These are phyloP conservation scores for Lithobates sylvaticus DNA, from an alignment of 2,797 vertebrate species.

Conservation along the genomic window DNA sequence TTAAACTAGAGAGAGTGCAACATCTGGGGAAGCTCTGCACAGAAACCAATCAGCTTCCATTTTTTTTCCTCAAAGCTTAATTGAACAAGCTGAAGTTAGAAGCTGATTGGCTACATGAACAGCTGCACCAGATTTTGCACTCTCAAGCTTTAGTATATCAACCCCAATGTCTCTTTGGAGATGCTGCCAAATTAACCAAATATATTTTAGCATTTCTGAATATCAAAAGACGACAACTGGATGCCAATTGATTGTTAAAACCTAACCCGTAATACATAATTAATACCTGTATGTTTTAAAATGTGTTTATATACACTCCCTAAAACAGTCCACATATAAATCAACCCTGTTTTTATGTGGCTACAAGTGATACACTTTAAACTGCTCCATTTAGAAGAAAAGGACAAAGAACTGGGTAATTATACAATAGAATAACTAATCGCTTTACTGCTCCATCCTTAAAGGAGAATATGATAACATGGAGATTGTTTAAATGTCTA, in stretches of 20 bases:
- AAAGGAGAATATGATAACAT: neutral
- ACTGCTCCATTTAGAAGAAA: neutral
- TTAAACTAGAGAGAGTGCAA: too few species aligned
- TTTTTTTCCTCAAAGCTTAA: too few species aligned
- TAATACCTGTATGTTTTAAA: too few species aligned
- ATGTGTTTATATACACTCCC: too few species aligned
- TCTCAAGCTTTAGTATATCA: too few species aligned
- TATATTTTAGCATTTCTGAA: neutral
- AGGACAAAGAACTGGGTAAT: neutral
- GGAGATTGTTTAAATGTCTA: constrained; percentile 26
- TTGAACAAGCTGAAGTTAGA: too few species aligned
- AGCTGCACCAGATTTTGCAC: too few species aligned
- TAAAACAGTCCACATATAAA: neutral
- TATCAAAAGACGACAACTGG: neutral
- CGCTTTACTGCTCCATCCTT: neutral
- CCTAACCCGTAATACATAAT: neutral
- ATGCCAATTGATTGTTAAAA: neutral
- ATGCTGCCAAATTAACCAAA: too few species aligned
- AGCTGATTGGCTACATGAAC: too few species aligned
- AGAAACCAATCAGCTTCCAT: too few species aligned
- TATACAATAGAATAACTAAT: neutral
- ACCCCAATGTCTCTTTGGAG: too few species aligned
- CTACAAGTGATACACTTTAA: neutral
- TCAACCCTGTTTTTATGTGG: neutral
- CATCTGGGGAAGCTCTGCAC: too few species aligned